Conservation (phyloP, 2,797 vertebrate genomes). For the Ammospiza maritima region DNA sequence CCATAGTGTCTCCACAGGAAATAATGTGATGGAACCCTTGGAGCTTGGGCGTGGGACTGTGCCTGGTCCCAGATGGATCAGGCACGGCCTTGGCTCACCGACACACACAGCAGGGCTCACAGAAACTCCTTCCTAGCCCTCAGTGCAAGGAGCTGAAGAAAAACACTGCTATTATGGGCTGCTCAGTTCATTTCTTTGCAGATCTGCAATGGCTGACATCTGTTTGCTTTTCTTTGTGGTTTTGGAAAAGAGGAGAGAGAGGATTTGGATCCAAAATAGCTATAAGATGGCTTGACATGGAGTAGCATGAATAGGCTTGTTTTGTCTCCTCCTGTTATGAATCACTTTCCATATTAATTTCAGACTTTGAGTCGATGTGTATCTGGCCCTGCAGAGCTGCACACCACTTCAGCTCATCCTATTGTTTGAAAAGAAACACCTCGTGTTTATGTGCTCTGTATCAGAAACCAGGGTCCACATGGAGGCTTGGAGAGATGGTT, state of each 20-base stretch:
- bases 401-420: not conserved
- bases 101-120: not conserved
- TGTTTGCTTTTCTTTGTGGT: conserved; percentile 68
- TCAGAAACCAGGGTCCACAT: not conserved
- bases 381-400: not conserved
- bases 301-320: conserved; percentile 64
- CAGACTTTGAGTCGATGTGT: not conserved
- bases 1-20: not conserved
- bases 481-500: not conserved
- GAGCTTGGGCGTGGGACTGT: not conserved
- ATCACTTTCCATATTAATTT: conserved; percentile 60
- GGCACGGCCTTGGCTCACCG: fast-evolving
- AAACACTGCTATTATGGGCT: not conserved
- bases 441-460: fast-evolving
- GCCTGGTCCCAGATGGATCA: not conserved
- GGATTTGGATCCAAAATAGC: conserved; percentile 56
- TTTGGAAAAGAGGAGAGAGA: conserved; percentile 49
- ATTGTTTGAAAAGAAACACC: not conserved
- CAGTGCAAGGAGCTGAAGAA: not conserved
- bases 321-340: conserved; percentile 63
- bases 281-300: conserved; percentile 48
- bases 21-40: not conserved
- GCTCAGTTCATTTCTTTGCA: conserved; percentile 16
- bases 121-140: not conserved
- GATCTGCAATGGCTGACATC: conserved; percentile 49